Evolutionary conservation across 2,797 vertebrate genomes (phyloP), one percentile per base, ranked within the genome.

Genomic region (Myoxocephalus aenaeus): DNA sequence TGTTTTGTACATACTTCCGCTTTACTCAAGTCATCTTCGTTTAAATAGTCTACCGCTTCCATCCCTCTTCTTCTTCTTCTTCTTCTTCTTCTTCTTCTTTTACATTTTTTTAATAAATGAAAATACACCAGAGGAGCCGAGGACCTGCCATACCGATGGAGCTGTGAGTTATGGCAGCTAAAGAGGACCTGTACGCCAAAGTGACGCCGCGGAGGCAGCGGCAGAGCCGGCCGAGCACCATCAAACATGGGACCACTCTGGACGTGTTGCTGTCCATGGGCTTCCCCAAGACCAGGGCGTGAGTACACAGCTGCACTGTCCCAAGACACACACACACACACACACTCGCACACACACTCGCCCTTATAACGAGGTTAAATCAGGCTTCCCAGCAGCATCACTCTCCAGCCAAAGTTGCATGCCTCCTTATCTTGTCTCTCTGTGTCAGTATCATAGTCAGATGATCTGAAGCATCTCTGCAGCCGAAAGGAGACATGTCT

Each of bases 251-350:
- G 81, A 97, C 96, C 3, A 94, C 96, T 86, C 94, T 98, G 92
- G 97, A 98, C 78, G 96, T 98, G 87, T 96, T 98, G 76, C 96
- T 98, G 80, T 97, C 97, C 88, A 98, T 98, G 97, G 97, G 98
- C 65, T 98, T 98, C 92, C 97, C 98, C 77, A 96, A 95, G 91
- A 96, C 96, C 83, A 96, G 98, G 92, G 98, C 98, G 98, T 99
- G 94, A 99, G 97, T 98, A 91, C 54, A 63, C 85, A 71, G 77
- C 86, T 73, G 65, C 59, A 54, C 75, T 27, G 34, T 73, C 73
- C 61, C 71, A 13, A 42, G 9, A 64, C 73, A 54, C 14, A 64
- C 76, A 76, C 67, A 56, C 76, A 34, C 50, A 59, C 54, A 61
- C 48, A 54, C 29, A 62, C 65, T 53, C 58, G 65, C 63, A 56